Evolutionary conservation across 2,797 vertebrate genomes (phyloP), one percentile per base, ranked within the genome.

Genomic region (Garrulus glandarius): DNA sequence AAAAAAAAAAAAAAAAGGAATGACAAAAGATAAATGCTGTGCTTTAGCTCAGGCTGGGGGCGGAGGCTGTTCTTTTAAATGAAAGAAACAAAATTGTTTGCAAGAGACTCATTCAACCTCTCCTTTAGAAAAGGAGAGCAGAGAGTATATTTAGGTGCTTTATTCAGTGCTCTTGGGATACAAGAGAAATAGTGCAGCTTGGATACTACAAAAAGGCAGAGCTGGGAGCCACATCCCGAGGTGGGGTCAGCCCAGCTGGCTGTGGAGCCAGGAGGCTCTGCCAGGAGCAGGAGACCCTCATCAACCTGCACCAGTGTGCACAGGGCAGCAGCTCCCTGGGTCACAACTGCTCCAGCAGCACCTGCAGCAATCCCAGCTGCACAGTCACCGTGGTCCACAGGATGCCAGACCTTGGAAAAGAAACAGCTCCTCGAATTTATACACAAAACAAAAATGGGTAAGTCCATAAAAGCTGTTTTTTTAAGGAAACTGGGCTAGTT

Each of bases 1-100:
- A 49, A 32, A 70, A 68, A 60, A 79, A 84, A 89, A 47, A 72
- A 63, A n/a, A 21, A 49, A 49, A 15, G 22, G 46, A 96, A 95
- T 94, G 90, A 97, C 96, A 97, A 95, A 96, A 86, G 95, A 94
- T 86, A 97, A 96, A 95, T 56, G 94, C 89, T 55, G 89, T 94
- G 89, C 94, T 94, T 95, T 79, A 93, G 92, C 96, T 95, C 95
- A 95, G 87, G 87, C 95, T 97, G 95, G 92, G 94, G 95, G 95
- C 52, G 95, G 95, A 95, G 95, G 95, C 95, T 96, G 95, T 92
- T 92, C 95, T 95, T 95, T 82, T 94, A 95, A 96, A 96, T 84
- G 92, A 94, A 93, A 93, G 89, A 93, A 96, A 97, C 91, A 94
- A 97, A 96, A 96, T 96, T 96, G 85, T 97, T 96, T 95, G 95